Conservation (phyloP, 2,113 vertebrate genomes). For the Hypomesus transpacificus region DNA sequence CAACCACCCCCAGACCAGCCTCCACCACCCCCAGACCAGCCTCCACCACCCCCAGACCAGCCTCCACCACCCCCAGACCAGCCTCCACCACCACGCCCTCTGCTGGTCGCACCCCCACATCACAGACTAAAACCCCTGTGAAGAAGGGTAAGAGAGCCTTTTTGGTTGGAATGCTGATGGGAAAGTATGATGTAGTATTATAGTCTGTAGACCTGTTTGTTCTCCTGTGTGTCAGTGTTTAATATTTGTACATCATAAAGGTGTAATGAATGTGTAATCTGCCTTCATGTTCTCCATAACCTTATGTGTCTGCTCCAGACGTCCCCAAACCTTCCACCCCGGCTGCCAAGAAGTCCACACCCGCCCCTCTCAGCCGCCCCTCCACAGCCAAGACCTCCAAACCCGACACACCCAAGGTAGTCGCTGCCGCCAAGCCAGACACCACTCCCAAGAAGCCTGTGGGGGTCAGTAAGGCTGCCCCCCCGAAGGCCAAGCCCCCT, state of each 20-base stretch:
- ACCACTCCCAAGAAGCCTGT: conserved; percentile 55
- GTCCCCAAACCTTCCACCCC: conserved; percentile 61
- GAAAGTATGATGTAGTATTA: background rate
- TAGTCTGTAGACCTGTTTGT: background rate
- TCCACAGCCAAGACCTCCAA: conserved; percentile 61
- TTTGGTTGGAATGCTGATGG: background rate
- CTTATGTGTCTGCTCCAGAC: conserved; percentile 52
- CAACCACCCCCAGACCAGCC: conserved; percentile 56
- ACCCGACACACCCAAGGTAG: conserved; percentile 61
- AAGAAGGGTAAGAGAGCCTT: conserved; percentile 67
- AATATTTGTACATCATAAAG: background rate
- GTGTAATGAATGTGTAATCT: background rate
- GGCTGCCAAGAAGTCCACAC: conserved; percentile 61
- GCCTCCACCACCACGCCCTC: conserved; percentile 62
- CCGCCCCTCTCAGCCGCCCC: conserved; percentile 59
- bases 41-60: conserved; percentile 46
- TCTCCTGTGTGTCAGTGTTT: background rate
- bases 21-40: conserved; percentile 48
- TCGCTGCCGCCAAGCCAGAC: conserved; percentile 56
- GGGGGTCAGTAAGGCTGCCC: background rate
- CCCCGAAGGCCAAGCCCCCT: conserved; percentile 54
- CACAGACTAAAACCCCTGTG: conserved; percentile 58
- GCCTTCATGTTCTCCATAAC: background rate
- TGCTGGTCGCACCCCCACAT: conserved; percentile 62
- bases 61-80: conserved; percentile 59